Percentiles rank a stretch among this genome's conserved stretches.
Evolutionary conservation across 2,113 vertebrate species (phyloP).

Genomic region (Melanotaenia duboulayi): DNA sequence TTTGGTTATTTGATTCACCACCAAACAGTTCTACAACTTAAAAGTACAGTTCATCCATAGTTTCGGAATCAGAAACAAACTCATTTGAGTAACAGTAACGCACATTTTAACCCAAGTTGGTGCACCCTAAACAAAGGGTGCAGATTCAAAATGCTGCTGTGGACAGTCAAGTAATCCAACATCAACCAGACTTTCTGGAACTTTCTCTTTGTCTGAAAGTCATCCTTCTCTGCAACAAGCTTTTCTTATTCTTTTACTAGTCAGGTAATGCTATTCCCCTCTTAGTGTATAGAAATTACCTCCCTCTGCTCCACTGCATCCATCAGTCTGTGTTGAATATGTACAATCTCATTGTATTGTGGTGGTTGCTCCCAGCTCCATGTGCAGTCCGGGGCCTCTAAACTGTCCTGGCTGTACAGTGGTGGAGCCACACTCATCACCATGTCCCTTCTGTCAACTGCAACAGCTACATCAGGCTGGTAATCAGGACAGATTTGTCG

Average conservation of each 20-base stretch:
- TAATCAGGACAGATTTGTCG: conserved; percentile 23
- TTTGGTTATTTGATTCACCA: background rate
- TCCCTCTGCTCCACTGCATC: background rate
- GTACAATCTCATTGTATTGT: conserved; percentile 69
- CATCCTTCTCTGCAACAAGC: background rate
- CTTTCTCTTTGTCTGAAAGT: background rate
- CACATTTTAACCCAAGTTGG: background rate
- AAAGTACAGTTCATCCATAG: background rate
- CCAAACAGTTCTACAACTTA: background rate
- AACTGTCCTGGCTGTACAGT: conserved; percentile 73
- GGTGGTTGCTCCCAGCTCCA: conserved; percentile 82
- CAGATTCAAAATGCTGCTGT: background rate
- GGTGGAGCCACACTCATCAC: conserved; percentile 76
- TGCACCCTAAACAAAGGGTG: background rate
- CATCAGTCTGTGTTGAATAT: conserved; percentile 19
- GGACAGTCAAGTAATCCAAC: background rate
- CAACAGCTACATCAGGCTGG: conserved; percentile 5
- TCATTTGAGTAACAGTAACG: conserved; percentile 2
- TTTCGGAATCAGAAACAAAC: background rate
- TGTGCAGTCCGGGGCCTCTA: conserved; percentile 67
- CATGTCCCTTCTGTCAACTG: conserved; percentile 23
- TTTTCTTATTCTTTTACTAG: background rate
- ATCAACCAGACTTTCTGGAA: conserved; percentile 6
- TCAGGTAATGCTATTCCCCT: background rate
- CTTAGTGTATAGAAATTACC: conserved; percentile 4